Percentiles rank a stretch among this genome's conserved stretches.
Evolutionary conservation across 2,797 vertebrate genomes (phyloP).

Genomic region (Philypnodon macrostomus): DNA sequence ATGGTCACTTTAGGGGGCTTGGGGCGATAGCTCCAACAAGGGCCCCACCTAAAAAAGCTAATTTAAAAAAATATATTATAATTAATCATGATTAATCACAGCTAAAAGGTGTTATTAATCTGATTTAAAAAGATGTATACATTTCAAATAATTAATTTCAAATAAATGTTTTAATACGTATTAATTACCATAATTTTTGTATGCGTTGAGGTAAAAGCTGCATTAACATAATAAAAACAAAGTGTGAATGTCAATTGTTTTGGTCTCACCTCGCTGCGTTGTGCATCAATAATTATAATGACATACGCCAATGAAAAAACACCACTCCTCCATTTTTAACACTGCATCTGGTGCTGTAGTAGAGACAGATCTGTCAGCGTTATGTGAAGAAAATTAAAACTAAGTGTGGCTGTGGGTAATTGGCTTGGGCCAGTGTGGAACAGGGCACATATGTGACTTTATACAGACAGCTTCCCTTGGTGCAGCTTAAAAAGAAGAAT

Average conservation of each 20-base stretch:
- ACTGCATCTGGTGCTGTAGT: slow-evolving; percentile 53
- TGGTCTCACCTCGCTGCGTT: slow-evolving; percentile 2
- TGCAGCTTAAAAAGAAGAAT: slow-evolving; percentile 17
- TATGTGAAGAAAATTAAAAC: slow-evolving; percentile 57
- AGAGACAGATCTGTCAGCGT: slow-evolving; percentile 55
- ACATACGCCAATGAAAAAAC: slow-evolving; percentile 42
- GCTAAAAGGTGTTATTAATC: too few relatives aligned
- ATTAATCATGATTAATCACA: too few relatives aligned
- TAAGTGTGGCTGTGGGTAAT: slow-evolving; percentile 36
- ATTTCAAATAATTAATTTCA: too few relatives aligned
- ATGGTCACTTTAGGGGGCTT: too few relatives aligned
- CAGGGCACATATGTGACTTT: slow-evolving; percentile 23
- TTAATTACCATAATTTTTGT: too few relatives aligned
- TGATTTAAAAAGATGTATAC: too few relatives aligned
- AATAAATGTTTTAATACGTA: too few relatives aligned
- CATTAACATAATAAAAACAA: slow-evolving; percentile 2
- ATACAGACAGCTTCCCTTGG: slow-evolving; percentile 9
- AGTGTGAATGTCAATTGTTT: slow-evolving; percentile 1
- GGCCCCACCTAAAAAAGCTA: too few relatives aligned
- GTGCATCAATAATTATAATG: slow-evolving; percentile 31
- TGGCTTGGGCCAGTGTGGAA: slow-evolving; percentile 33
- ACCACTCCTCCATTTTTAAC: slow-evolving; percentile 57
- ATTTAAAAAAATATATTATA: too few relatives aligned
- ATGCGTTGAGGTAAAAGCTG: slow-evolving; percentile 3
- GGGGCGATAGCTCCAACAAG: too few relatives aligned